Evolutionary conservation across 1,140 invertebrate species (phyloP), one percentile per base, ranked within the genome.

Genomic region (Frieseomelitta varia): DNA sequence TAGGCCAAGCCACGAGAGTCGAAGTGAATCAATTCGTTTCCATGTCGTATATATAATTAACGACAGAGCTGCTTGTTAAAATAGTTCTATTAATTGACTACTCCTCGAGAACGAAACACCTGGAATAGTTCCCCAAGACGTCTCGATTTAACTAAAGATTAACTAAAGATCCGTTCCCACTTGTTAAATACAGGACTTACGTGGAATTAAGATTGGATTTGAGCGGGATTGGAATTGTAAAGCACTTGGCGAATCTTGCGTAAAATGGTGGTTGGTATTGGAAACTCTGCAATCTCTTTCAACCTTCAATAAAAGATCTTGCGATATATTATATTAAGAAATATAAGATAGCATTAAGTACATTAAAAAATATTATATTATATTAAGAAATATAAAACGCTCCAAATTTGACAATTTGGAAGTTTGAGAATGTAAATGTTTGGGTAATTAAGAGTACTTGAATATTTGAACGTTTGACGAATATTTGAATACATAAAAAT

Each of bases 11-110:
- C 10, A 61, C 21, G 68, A 39, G 27, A 81, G 55, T 19, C 27
- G 39, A 74, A 75, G 74, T 58, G 51, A 81, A 88, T 88, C 83
- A 79, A 88, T 82, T 78, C 47, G 56, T 8, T 30, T 65, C 24
- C 34, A 79, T n/a, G 17, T 30, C 53, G 71, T 19, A 21, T 56
- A 56, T n/a, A 8, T 53, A 39, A 27, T 61, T 75, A 73, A 75
- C 51, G 12, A 4, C 53, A 58, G 39, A 11, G 4, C 17, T 53
- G 30, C 6, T 53, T 6, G 27, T 79, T 58, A 34, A 65, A 84
- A 72, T 30, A 56, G n/a, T 81, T 63, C 30, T 56, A 47, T 56
- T 80, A 87, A 88, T 87, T 84, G 51, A 47, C 39, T 39, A 34
- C 2, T n/a, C 61, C 6, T 47, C 11, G 24, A 17, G 24, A 81